Evolutionary conservation across 2,888 invertebrate genomes (phyloP).

Genomic region (Dexiosoma caninum): DNA sequence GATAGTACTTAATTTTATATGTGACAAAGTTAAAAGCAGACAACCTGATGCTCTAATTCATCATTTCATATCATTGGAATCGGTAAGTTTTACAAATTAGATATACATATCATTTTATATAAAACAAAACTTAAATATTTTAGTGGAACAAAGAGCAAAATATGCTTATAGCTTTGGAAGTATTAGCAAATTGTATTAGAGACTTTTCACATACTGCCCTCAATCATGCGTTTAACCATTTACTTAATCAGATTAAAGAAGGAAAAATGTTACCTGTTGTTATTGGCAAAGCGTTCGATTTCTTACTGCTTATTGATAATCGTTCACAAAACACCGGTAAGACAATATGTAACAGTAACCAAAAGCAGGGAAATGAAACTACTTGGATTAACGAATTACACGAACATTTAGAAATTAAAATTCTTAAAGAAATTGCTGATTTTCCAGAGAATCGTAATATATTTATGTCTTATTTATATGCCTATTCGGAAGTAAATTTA

Average conservation of each 20-base stretch:
- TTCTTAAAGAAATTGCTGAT: constrained; percentile 68
- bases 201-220: constrained; percentile 75
- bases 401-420: constrained; percentile 66
- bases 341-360: constrained; percentile 4
- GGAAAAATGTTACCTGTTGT: constrained; percentile 73
- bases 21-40: constrained; percentile 72
- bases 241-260: constrained; percentile 69
- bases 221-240: constrained; percentile 73
- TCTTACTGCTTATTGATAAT: constrained; percentile 71
- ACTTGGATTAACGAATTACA: constrained; percentile 72
- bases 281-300: constrained; percentile 74
- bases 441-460: constrained; percentile 71
- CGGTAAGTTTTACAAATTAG: constrained; percentile 65
- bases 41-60: constrained; percentile 74
- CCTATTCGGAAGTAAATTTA: constrained; percentile 74
- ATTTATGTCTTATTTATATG: constrained; percentile 72
- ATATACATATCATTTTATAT: no score
- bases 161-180: constrained; percentile 74
- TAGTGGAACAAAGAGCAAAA: constrained; percentile 75
- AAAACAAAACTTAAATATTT: constrained; percentile 6
- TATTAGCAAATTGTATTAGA: constrained; percentile 70
- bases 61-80: constrained; percentile 71
- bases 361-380: constrained; percentile 35
- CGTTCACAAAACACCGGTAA: constrained; percentile 67
- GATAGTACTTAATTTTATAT: constrained; percentile 75